Evolutionary conservation across 1,140 invertebrate species (phyloP), one percentile per base, ranked within the genome.

Genomic region (Aricia agestis): DNA sequence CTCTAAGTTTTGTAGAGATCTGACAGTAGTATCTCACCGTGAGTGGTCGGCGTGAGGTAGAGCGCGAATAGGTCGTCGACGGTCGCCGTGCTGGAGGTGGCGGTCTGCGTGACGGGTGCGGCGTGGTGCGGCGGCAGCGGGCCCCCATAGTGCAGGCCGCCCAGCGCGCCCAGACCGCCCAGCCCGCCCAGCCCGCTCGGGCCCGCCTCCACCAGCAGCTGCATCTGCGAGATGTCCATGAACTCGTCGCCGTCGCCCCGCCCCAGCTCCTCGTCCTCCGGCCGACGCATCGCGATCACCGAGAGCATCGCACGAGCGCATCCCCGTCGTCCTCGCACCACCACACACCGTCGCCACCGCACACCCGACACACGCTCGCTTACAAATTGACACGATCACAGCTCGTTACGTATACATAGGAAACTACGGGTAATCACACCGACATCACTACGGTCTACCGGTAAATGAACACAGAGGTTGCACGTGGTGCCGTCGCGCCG

Each of bases 171-270:
- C 61, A 85, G 82, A 77, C 83, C 87, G 77, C 87, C 83, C 61
- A 85, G 82, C 78, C 83, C 87, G 77, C 87, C 83, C 82, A 90
- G 86, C 69, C 87, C 86, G 83, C 86, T 87, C 68, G 86, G 84
- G 69, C 92, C 92, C 78, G 91, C 87, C 81, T 93, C 87, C 76
- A 93, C 87, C 80, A 94, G 83, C 79, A 93, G 89, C 81, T 93
- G 93, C 89, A 94, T 93, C 80, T 94, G 93, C 57, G 93, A 92
- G 76, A 93, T 93, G 87, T 94, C 93, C 83, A 94, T 93, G 83
- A 93, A 94, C 86, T 94, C 93, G 86, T 93, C 93, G 75, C 83
- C 84, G 74, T 89, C 86, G 77, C 79, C 83, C 80, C 86, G 85
- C 68, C 82, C 84, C 79, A 86, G 76, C 85, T 87, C 85, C 83